These are phyloP conservation scores for Xanthostigma xanthostigma DNA, from an alignment of 2,888 invertebrate species.

Conservation along the genomic window DNA sequence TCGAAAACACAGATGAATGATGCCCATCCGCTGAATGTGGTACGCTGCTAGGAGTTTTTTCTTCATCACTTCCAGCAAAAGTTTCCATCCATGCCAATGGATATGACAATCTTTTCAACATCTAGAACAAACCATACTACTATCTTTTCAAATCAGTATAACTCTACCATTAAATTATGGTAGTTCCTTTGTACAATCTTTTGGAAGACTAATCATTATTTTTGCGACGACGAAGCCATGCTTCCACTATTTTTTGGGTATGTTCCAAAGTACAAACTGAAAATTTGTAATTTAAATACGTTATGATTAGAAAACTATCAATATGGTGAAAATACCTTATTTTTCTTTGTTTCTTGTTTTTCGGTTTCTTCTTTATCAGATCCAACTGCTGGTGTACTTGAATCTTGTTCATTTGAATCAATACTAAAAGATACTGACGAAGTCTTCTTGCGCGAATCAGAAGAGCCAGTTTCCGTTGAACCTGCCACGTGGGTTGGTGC, in stretches of 20 bases:
- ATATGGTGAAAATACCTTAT: conserved; percentile 39
- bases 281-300: background rate
- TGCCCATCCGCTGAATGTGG: conserved; percentile 33
- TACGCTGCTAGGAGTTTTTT: conserved; percentile 29
- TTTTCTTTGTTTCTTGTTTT: conserved; percentile 51
- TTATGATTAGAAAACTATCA: background rate
- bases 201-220: too few species aligned
- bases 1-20: conserved; percentile 67
- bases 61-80: conserved; percentile 58
- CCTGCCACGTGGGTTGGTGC: conserved; percentile 43
- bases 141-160: conserved; percentile 5
- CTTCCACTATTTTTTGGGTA: too few species aligned
- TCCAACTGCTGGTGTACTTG: conserved; percentile 22
- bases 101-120: conserved; percentile 82
- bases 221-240: too few species aligned
- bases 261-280: too few species aligned
- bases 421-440: conserved; percentile 58
- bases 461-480: conserved; percentile 23
- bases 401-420: conserved; percentile 39
- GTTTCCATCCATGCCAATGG: conserved; percentile 88
- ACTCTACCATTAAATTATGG: background rate
- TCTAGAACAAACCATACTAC: conserved; percentile 37
- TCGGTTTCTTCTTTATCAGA: conserved; percentile 37
- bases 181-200: too few species aligned
- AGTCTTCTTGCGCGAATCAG: conserved; percentile 45